phyloP scores from a whole-genome alignment of 2,113 vertebrate genomes.

The Numida meleagris region DNA sequence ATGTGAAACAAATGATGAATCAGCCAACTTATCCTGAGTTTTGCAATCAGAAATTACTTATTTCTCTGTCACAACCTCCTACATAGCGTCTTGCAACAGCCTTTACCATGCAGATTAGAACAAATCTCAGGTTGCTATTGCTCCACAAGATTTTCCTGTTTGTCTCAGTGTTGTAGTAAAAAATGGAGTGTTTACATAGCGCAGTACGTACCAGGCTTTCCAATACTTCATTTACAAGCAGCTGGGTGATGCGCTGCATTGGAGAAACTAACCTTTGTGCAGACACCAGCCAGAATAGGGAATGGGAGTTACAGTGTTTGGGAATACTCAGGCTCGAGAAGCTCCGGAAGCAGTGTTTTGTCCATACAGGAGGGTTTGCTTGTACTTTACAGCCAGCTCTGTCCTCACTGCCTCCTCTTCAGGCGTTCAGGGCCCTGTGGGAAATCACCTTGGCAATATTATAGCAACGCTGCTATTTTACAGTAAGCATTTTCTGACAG shows the following conservation, averaged over 20 bases:
- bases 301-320: neutral
- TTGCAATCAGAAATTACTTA: constrained; percentile 19
- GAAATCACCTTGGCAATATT: neutral
- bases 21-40: constrained; percentile 36
- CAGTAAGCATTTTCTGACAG: neutral
- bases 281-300: neutral
- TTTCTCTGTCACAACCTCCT: constrained; percentile 43
- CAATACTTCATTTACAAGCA: neutral
- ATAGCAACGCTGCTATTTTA: neutral
- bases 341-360: neutral
- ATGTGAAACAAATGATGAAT: constrained; percentile 12
- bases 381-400: neutral
- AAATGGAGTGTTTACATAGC: neutral
- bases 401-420: neutral
- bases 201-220: neutral
- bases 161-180: constrained; percentile 4
- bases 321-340: neutral
- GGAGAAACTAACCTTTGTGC: neutral
- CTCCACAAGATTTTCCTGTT: constrained; percentile 38
- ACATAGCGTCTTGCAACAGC: constrained; percentile 58
- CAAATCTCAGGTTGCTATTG: constrained; percentile 34
- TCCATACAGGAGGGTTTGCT: neutral
- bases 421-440: neutral
- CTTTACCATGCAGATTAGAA: constrained; percentile 17
- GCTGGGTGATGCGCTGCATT: neutral